A percentile compares a stretch with the other conserved stretches of the same genome.
Evolutionary conservation across 2,888 invertebrate species (phyloP).

Genomic region (Torymus texanus): DNA sequence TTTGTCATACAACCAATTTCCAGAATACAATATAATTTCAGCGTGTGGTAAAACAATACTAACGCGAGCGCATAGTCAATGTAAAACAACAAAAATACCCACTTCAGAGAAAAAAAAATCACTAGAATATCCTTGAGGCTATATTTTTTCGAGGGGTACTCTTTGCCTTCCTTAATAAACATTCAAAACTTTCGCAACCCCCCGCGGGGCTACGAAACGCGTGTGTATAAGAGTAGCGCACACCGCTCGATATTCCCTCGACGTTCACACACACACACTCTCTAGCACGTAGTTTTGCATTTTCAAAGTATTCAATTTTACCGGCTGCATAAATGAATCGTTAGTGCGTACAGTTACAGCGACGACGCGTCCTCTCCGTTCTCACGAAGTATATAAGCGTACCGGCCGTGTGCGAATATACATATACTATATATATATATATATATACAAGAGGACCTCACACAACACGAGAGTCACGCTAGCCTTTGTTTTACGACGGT

Average conservation of each 20-base stretch:
- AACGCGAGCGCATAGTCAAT: too few relatives aligned
- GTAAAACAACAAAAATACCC: too few relatives aligned
- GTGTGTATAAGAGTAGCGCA: neutral
- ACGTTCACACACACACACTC: neutral
- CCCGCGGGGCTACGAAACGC: neutral
- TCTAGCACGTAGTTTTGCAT: constrained; percentile 21
- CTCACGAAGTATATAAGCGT: neutral
- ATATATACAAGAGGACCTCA: neutral
- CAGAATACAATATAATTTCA: too few relatives aligned
- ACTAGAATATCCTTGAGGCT: too few relatives aligned
- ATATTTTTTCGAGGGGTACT: too few relatives aligned
- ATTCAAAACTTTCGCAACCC: neutral
- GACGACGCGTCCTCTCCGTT: constrained; percentile 8
- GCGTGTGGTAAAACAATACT: too few relatives aligned
- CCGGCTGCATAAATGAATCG: constrained; percentile 44
- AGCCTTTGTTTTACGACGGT: constrained; percentile 47
- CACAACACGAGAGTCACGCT: constrained; percentile 24
- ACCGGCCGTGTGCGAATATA: neutral
- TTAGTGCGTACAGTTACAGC: constrained; percentile 29
- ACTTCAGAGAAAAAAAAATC: too few relatives aligned
- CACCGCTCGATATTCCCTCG: constrained; percentile 11
- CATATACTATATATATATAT: neutral
- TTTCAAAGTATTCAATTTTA: constrained; percentile 53
- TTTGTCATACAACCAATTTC: too few relatives aligned
- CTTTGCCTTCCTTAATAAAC: neutral